Evolutionary conservation across 2,888 invertebrate species (phyloP).

Genomic region (Brachynemurus nebulosus): DNA sequence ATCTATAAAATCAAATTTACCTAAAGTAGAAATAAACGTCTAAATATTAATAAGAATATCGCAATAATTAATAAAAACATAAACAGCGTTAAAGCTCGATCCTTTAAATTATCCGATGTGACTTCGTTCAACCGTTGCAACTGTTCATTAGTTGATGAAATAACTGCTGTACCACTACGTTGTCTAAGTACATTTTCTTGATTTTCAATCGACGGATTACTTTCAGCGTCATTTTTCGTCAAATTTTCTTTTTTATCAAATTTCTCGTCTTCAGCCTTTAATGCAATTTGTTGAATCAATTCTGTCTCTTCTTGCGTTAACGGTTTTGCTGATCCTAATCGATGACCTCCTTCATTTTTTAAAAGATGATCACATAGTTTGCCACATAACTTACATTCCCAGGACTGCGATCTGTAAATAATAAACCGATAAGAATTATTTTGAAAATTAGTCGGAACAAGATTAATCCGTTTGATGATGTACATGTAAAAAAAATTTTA

Average conservation of each 20-base stretch:
- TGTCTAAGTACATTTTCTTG: constrained; percentile 2
- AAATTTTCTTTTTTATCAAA: constrained; percentile 21
- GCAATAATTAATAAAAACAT: constrained; percentile 27
- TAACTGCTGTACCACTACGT: constrained; percentile 8
- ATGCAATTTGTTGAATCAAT: constrained; percentile 37
- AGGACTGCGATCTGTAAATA: constrained; percentile 39
- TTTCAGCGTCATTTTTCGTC: constrained; percentile 26
- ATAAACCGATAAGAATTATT: constrained; percentile 3
- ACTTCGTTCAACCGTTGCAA: too few species aligned
- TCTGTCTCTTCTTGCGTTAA: constrained; percentile 38
- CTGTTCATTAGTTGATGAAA: too few species aligned
- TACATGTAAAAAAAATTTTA: too few species aligned
- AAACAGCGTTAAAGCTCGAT: not conserved
- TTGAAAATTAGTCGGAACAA: not conserved
- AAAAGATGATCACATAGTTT: constrained; percentile 7
- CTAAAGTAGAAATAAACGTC: constrained; percentile 36
- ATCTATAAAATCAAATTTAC: too few species aligned
- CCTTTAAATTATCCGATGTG: not conserved
- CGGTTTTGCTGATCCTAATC: constrained; percentile 21
- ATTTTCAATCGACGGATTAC: constrained; percentile 19
- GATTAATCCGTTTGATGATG: not conserved
- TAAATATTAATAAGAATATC: constrained; percentile 33
- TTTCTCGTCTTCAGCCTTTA: constrained; percentile 34
- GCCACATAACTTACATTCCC: constrained; percentile 41
- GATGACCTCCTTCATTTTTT: not conserved